Evolutionary conservation across 2,888 invertebrate species (phyloP).

Genomic region (Physocephala rufipes): DNA sequence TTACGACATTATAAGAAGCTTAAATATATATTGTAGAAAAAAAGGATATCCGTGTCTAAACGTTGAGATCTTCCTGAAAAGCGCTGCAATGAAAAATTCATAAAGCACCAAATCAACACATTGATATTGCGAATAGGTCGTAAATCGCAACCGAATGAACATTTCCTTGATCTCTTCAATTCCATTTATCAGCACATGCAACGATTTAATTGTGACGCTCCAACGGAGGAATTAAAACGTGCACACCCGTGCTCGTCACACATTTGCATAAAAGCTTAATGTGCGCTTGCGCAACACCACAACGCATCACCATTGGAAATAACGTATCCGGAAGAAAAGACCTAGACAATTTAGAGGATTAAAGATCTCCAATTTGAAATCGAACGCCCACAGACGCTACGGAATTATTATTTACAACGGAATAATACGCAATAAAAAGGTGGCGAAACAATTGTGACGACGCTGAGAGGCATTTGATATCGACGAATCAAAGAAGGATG

Average conservation of each 20-base stretch:
- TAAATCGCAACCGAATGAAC: slow-evolving; percentile 18
- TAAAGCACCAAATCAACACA: slow-evolving; percentile 38
- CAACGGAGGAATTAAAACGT: neutral
- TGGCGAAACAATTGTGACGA: no score
- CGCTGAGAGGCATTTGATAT: no score
- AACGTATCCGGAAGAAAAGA: slow-evolving; percentile 14
- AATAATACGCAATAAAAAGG: no score
- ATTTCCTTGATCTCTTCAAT: neutral
- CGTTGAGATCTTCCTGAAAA: slow-evolving; percentile 25
- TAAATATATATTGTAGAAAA: neutral
- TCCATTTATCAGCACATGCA: neutral
- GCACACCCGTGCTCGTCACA: neutral
- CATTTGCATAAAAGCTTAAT: neutral
- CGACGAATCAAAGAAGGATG: no score
- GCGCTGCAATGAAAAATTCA: slow-evolving; percentile 32
- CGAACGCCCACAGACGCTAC: neutral
- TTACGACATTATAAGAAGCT: no score
- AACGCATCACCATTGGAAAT: no score
- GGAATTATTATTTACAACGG: no score
- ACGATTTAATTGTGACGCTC: neutral
- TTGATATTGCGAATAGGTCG: slow-evolving; percentile 41
- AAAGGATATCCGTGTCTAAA: neutral
- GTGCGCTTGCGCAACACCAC: slow-evolving; percentile 20
- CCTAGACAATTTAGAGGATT: slow-evolving; percentile 4
- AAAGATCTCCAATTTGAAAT: slow-evolving; percentile 16